Percentiles rank a stretch among this genome's conserved stretches.
These are phyloP conservation scores for Mola mola DNA, from an alignment of 2,113 vertebrate genomes.

Conservation along the genomic window DNA sequence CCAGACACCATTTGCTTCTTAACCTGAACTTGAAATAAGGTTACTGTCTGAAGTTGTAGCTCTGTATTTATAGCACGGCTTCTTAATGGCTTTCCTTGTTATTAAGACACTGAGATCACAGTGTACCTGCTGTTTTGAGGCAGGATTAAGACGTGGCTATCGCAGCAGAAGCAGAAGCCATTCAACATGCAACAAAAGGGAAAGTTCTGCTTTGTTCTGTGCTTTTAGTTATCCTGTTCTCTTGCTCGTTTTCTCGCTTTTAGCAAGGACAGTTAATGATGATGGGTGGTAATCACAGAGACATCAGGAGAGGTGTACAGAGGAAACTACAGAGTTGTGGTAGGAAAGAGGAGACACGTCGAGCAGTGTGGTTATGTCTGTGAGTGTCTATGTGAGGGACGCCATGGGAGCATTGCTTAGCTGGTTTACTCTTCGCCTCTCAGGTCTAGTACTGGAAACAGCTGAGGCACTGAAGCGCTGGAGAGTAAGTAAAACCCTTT, in stretches of 20 bases:
- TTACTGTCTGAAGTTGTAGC: conserved; percentile 12
- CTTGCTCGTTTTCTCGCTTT: too few relatives aligned
- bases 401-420: conserved; percentile 67
- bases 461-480: conserved; percentile 22
- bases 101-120: conserved; percentile 45
- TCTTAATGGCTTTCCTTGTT: conserved; percentile 67
- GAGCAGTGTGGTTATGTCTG: background rate
- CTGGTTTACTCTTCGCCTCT: conserved; percentile 52
- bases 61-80: conserved; percentile 66
- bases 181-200: conserved; percentile 2
- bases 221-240: background rate
- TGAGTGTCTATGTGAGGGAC: conserved; percentile 6
- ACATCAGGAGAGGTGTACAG: too few relatives aligned
- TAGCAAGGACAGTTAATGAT: background rate
- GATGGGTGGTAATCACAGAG: too few relatives aligned
- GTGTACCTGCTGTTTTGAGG: conserved; percentile 44
- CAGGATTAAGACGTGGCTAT: conserved; percentile 45
- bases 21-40: too few relatives aligned
- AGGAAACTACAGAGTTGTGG: too few relatives aligned
- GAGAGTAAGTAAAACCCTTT: conserved; percentile 53
- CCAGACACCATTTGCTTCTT: too few relatives aligned
- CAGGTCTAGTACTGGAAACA: conserved; percentile 35
- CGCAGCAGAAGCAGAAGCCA: background rate
- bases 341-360: background rate
- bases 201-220: background rate